Evolutionary conservation across 2,888 invertebrate genomes (phyloP), one percentile per base, ranked within the genome.

Genomic region (Dusona sp.): DNA sequence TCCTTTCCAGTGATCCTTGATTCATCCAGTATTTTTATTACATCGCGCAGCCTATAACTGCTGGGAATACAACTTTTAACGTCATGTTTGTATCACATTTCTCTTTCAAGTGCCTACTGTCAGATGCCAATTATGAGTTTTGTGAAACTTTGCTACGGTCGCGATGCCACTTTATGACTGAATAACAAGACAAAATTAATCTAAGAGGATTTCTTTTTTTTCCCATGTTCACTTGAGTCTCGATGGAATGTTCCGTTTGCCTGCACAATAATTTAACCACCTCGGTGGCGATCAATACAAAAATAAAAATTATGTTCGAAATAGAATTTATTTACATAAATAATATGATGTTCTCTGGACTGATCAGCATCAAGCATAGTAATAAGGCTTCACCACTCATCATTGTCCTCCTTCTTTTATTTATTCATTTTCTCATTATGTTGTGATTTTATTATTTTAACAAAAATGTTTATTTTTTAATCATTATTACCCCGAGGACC

Each of bases 1-100:
- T 70, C 42, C 29, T n/a, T 45, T 57, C n/a, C 61, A 68, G 45
- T 19, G 70, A 68, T 61, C 61, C 25, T 61, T 61, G 61, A 61
- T 61, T 29, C 61, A 61, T 29, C 61, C 6, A 25, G 4, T 38
- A 45, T 67, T 67, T 68, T 78, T 77, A 67, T 68, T 42, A 38
- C 19, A 16, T 33, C 22, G 51, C 33, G 13, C 13, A 51, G 61
- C 61, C 6, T 61, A 16, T 29, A 61, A 29, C 61, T 61, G 9
- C 1, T 29, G 29, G 16, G 16, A 61, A 29, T 61, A 45, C 11
- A 36, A 67, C 13, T 78, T n/a, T 13, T 45, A 36, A 67, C 42
- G 19, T 1, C 25, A 13, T 29, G 29, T 61, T 29, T 16, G 29
- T 29, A 61, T 2, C 29, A 13, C 16, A 29, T 61, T 61, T 61